Percentiles rank a stretch among this genome's conserved stretches.
Evolutionary conservation across 2,888 invertebrate species (phyloP).

Genomic region (Amiota mariae): DNA sequence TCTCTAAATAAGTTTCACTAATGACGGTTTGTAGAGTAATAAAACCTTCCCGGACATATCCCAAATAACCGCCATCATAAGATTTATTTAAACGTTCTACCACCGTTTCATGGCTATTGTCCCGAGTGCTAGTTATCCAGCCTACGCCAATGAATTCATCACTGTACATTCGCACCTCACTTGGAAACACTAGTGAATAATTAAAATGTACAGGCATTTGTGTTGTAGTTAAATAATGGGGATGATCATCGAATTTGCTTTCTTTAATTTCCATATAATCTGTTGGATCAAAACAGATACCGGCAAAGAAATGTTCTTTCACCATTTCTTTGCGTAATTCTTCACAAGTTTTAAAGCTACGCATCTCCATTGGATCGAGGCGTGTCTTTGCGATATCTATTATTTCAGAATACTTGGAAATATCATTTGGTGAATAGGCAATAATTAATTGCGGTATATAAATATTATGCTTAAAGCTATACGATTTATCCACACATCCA

Average conservation of each 20-base stretch:
- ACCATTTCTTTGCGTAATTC: constrained; percentile 37
- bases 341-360: constrained; percentile 31
- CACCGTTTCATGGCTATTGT: constrained; percentile 34
- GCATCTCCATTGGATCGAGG: constrained; percentile 30
- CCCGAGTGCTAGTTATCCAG: constrained; percentile 55
- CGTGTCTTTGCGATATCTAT: constrained; percentile 28
- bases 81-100: constrained; percentile 35
- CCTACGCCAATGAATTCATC: constrained; percentile 41
- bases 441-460: constrained; percentile 51
- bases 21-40: constrained; percentile 77
- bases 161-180: constrained; percentile 51
- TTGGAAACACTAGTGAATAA: constrained; percentile 56
- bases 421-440: constrained; percentile 52
- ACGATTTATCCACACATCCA: not conserved
- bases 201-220: constrained; percentile 37
- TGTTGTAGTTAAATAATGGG: not conserved
- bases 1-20: constrained; percentile 67
- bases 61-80: constrained; percentile 75
- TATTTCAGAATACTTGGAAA: constrained; percentile 31
- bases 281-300: constrained; percentile 75
- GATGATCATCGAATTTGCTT: not conserved
- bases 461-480: constrained; percentile 36
- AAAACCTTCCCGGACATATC: constrained; percentile 77
- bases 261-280: constrained; percentile 42
- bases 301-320: constrained; percentile 48